Evolutionary conservation across 2,797 vertebrate species (phyloP).

Genomic region (Cyprinodon diabolis): DNA sequence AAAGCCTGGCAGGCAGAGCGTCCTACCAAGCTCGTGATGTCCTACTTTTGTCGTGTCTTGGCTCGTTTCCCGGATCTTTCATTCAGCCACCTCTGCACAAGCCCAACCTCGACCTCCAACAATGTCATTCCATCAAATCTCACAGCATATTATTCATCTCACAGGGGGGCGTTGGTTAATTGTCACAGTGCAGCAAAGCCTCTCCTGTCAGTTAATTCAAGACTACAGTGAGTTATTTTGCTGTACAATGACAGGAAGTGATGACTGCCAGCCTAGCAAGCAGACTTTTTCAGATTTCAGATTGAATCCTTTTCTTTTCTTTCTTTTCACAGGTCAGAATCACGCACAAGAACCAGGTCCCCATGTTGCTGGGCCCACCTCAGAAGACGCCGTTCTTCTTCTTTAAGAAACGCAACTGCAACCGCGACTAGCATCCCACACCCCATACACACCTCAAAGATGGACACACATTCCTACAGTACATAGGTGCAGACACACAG

Average conservation of each 20-base stretch:
- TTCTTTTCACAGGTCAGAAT: conserved; percentile 85
- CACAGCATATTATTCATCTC: conserved; percentile 16
- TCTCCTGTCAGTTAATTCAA: conserved; percentile 46
- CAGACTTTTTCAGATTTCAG: no score
- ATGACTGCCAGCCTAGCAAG: conserved; percentile 20
- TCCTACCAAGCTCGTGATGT: background rate
- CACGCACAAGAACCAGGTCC: conserved; percentile 95
- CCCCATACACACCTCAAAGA: background rate
- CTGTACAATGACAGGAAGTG: conserved; percentile 28
- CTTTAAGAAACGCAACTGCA: conserved; percentile 88
- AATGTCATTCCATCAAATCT: conserved; percentile 16
- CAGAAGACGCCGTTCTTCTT: conserved; percentile 95
- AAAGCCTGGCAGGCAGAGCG: background rate
- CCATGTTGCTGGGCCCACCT: conserved; percentile 89
- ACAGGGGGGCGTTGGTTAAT: conserved; percentile 43
- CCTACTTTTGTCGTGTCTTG: conserved; percentile 2
- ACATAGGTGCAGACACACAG: conserved; percentile 17
- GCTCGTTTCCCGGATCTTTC: conserved; percentile 28
- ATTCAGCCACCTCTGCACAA: conserved; percentile 29
- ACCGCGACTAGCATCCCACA: conserved; percentile 80
- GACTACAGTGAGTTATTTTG: conserved; percentile 30
- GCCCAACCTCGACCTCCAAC: conserved; percentile 30
- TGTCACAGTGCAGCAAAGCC: conserved; percentile 20
- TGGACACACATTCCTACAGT: conserved; percentile 16
- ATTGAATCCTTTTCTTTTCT: conserved; percentile 6